Conservation (phyloP, 2,113 vertebrate species). For the Thinocorus orbignyianus region DNA sequence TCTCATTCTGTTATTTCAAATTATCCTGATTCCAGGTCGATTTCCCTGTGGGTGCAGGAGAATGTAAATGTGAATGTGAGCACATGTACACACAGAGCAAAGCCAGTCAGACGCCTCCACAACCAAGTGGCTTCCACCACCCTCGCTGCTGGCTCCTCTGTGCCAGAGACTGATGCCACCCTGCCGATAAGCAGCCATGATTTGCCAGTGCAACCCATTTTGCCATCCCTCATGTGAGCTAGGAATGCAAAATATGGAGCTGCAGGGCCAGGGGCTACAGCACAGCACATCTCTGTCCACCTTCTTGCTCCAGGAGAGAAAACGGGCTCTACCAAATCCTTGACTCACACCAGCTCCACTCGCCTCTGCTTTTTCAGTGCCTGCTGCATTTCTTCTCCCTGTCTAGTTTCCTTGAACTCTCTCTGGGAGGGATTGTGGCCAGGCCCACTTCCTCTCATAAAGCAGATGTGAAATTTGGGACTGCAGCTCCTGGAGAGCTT, state of each 20-base stretch:
- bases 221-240: neutral
- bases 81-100: neutral
- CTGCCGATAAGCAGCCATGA: neutral
- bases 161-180: neutral
- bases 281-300: neutral
- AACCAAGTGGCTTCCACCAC: neutral
- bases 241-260: neutral
- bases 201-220: neutral
- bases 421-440: neutral
- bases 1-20: neutral
- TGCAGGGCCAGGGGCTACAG: neutral
- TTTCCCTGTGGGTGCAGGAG: neutral
- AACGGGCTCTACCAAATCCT: neutral
- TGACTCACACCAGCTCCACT: neutral
- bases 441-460: neutral
- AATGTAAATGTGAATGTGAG: neutral
- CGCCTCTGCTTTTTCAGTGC: neutral
- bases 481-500: neutral
- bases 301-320: neutral
- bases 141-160: neutral
- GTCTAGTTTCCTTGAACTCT: neutral
- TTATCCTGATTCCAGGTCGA: neutral
- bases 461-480: neutral
- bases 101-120: neutral
- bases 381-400: neutral